Evolutionary conservation across 1,140 invertebrate genomes (phyloP), one percentile per base, ranked within the genome.

Genomic region (Monomorium pharaonis): DNA sequence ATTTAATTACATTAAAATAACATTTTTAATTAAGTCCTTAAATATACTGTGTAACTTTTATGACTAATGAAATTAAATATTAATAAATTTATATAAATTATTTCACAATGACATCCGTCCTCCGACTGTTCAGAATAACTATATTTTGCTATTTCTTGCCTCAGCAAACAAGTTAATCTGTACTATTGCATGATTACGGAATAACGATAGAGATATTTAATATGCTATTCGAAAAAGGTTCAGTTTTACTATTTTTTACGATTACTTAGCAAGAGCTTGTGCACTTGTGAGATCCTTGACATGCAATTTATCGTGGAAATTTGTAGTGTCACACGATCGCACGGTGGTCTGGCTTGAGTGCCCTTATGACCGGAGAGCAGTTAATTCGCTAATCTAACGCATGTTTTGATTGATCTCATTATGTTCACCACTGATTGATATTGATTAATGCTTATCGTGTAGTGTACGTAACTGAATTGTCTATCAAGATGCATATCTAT

Each of bases 331-430:
- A 18, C 77, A 69, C 10, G 30, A 42, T 80, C 21, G 14, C 30
- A n/a, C 24, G 24, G 27, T 37, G 51, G 44, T 80, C 21, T 51
- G 42, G 27, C 12, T 69, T 51, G n/a, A 21, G 27, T 51, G 14
- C 3, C 21, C 69, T 69, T 54, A n/a, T n/a, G 62, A 80, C 56
- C 62, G 12, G 9, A 4, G 10, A 5, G 18, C 42, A 42, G 54
- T 21, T 24, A 42, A 42, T 78, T 78, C n/a, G 14, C 42, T 78
- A 44, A 62, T 77, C 37, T 77, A 63, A 67, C 10, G 1, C 16
- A n/a, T 16, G 21, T 63, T 67, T 67, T 67, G 60, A 80, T 67
- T 24, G 44, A 67, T 67, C 75, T 14, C 42, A 78, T 78, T 78
- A 65, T 30, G 60, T 18, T 33, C 16, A 16, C 3, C 21, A 18